Percentiles rank a stretch among this genome's conserved stretches.
Conservation (phyloP, 2,888 invertebrate species). For the Ctena decussata region DNA sequence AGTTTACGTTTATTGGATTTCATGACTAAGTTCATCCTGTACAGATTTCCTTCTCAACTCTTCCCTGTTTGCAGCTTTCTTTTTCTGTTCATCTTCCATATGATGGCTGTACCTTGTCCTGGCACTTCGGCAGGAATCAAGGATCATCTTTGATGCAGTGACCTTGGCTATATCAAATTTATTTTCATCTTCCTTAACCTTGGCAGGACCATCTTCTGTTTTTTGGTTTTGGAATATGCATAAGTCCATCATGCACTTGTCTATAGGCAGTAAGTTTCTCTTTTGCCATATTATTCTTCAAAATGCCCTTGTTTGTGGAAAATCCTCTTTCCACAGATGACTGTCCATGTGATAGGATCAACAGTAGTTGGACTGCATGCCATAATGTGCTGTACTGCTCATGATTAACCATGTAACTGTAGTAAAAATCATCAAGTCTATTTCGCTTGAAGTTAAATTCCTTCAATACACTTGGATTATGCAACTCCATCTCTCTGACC, state of each 20-base stretch:
- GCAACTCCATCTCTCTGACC: slow-evolving; percentile 32
- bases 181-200: background rate
- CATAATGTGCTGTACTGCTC: slow-evolving; percentile 20
- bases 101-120: slow-evolving; percentile 21
- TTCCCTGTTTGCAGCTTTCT: slow-evolving; percentile 16
- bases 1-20: slow-evolving; percentile 26
- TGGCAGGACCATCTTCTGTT: background rate
- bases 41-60: background rate
- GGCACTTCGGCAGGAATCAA: slow-evolving; percentile 22
- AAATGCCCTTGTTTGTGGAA: slow-evolving; percentile 42
- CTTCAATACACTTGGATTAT: background rate
- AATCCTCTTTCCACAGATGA: slow-evolving; percentile 44
- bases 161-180: slow-evolving; percentile 4
- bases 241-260: slow-evolving; percentile 40
- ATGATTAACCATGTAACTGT: background rate
- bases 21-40: background rate
- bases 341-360: slow-evolving; percentile 52
- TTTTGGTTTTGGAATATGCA: slow-evolving; percentile 26
- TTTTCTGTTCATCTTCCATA: slow-evolving; percentile 31
- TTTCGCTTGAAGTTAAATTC: slow-evolving; percentile 16
- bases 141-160: slow-evolving; percentile 26
- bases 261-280: slow-evolving; percentile 29
- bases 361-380: slow-evolving; percentile 21
- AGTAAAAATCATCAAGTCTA: slow-evolving; percentile 38
- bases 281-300: slow-evolving; percentile 30